These are phyloP conservation scores for Vireo griseus DNA, from an alignment of 2,797 vertebrate genomes.

Conservation along the genomic window DNA sequence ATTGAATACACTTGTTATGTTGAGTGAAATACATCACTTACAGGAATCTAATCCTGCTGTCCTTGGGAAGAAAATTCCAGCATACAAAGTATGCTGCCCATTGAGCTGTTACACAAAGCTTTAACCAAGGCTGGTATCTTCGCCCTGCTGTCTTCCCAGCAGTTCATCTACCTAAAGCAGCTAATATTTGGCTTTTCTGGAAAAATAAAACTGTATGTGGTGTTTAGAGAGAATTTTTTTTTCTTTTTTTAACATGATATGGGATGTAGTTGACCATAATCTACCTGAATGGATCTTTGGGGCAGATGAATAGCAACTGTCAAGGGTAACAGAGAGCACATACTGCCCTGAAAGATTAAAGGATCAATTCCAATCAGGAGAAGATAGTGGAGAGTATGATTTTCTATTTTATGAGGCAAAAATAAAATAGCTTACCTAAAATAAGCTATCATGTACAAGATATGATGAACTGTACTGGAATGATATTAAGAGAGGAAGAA, in stretches of 20 bases:
- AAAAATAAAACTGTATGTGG: neutral
- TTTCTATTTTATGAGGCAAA: neutral
- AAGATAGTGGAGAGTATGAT: neutral
- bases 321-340: neutral
- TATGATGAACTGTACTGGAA: neutral
- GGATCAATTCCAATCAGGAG: neutral
- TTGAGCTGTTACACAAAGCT: neutral
- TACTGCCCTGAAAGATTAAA: neutral
- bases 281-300: neutral
- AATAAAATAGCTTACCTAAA: neutral
- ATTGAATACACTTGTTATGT: neutral
- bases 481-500: neutral
- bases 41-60: neutral
- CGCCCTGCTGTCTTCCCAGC: neutral
- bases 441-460: neutral
- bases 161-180: neutral
- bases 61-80: neutral
- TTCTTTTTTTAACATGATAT: neutral
- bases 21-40: neutral
- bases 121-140: neutral
- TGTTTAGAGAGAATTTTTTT: neutral
- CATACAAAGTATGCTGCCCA: neutral
- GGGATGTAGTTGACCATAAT: neutral
- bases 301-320: neutral
- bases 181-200: neutral